Evolutionary conservation across 2,888 invertebrate species (phyloP).

Genomic region (Mythimna impura): DNA sequence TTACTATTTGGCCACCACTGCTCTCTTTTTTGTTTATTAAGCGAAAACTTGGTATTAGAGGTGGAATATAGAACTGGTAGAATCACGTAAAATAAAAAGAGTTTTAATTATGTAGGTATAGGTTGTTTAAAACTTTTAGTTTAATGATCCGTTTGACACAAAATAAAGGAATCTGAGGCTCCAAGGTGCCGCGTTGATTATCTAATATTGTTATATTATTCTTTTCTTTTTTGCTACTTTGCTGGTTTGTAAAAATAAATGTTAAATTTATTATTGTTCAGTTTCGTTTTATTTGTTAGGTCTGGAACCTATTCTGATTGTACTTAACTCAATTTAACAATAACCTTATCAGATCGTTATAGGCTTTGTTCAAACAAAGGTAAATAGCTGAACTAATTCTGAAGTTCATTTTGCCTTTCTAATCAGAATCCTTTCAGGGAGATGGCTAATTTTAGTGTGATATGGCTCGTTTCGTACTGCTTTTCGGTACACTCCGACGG

Average conservation of each 20-base stretch:
- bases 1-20: no score
- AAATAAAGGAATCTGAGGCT: background rate
- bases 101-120: background rate
- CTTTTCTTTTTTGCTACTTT: background rate
- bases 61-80: background rate
- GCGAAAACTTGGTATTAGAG: background rate
- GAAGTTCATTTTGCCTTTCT: conserved; percentile 16
- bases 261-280: background rate
- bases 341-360: conserved; percentile 10
- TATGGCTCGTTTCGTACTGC: background rate
- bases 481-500: no score
- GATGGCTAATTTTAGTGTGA: conserved; percentile 18
- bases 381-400: conserved; percentile 37
- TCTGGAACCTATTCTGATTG: background rate
- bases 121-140: background rate
- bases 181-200: no score
- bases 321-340: conserved; percentile 8
- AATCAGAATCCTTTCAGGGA: conserved; percentile 33
- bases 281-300: background rate
- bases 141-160: background rate
- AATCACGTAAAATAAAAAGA: background rate
- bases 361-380: conserved; percentile 17
- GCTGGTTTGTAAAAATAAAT: background rate
- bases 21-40: background rate
- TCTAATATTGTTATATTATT: background rate